phyloP scores from a whole-genome alignment of 2,113 vertebrate species.

The Gorsachius goisagi region DNA sequence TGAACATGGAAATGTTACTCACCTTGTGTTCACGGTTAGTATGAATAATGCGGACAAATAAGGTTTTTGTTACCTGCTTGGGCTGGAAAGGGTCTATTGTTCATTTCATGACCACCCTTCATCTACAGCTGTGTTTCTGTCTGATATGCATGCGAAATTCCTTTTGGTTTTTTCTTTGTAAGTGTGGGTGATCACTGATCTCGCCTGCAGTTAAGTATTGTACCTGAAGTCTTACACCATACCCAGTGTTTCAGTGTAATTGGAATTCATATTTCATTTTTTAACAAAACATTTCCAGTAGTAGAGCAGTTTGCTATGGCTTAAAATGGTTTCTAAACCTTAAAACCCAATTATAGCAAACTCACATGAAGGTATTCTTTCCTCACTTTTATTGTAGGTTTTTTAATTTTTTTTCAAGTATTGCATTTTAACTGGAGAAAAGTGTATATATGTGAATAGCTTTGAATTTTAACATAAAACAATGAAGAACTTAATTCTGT shows the following conservation, averaged over 20 bases:
- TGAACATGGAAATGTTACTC: neutral
- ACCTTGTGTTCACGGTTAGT: neutral
- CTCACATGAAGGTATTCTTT: neutral
- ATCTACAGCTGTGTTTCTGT: neutral
- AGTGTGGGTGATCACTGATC: neutral
- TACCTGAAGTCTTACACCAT: neutral
- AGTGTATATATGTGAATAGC: conserved; percentile 65
- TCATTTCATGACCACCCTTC: neutral
- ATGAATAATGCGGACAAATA: neutral
- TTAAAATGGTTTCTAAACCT: neutral
- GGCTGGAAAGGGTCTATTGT: neutral
- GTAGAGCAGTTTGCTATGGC: neutral
- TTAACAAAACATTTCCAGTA: neutral
- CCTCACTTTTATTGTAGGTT: neutral
- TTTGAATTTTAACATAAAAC: conserved; percentile 5
- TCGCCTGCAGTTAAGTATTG: neutral
- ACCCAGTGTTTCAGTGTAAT: neutral
- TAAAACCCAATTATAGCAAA: neutral
- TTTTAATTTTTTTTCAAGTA: conserved; percentile 21
- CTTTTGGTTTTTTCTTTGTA: neutral
- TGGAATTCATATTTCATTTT: neutral
- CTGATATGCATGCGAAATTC: neutral
- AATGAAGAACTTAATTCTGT: conserved; percentile 11
- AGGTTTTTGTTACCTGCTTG: neutral
- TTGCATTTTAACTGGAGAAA: conserved; percentile 36